Base-by-base conservation (phyloP, 2,113 vertebrate species). In the Poecile atricapillus region DNA sequence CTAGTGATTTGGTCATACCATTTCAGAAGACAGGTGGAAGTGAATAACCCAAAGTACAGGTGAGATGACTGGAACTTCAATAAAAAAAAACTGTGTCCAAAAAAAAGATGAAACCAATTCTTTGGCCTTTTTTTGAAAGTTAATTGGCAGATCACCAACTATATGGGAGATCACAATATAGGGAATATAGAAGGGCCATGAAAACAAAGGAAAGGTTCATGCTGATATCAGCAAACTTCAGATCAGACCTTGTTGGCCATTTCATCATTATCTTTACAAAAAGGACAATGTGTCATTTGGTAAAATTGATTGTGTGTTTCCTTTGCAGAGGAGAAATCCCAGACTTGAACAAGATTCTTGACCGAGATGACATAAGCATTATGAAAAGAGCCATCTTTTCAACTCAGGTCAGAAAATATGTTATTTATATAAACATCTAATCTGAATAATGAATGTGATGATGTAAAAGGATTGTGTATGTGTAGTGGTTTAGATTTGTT, bases 311-410 rank as follows among this genome's bases (percentile, higher is more conserved):
- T 86, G 44, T 94, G 27, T 90, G 35, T 95, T 98, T 89, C 89
- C 49, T 95, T 86, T 59, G 74, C 97, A 99, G 99, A 98, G 99
- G 99, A 91, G 98, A 99, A 96, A 99, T 99, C 88, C 99, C 99
- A 55, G 99, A 99, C 84, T 98, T 99, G 98, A 98, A 98, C 97
- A 98, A 98, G 92, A 99, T 99, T 76, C 97, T 99, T 97, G 99
- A 99, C 96, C 97, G 98, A 75, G 99, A 99, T 92, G 99, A 99
- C 96, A 93, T 99, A 96, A 99, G 99, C 47, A 98, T 99, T 62
- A 99, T 99, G 99, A 99, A 99, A 97, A 98, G 99, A 96, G 99
- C 99, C 93, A 99, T 99, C 93, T 99, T 98, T 81, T 98, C 99
- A 78, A 99, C 99, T 59, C 99, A 99, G 99, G 99, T 99, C 97